A percentile compares a stretch with the other conserved stretches of the same genome.
Conservation (phyloP, 2,113 vertebrate genomes). For the Tympanuchus pallidicinctus region DNA sequence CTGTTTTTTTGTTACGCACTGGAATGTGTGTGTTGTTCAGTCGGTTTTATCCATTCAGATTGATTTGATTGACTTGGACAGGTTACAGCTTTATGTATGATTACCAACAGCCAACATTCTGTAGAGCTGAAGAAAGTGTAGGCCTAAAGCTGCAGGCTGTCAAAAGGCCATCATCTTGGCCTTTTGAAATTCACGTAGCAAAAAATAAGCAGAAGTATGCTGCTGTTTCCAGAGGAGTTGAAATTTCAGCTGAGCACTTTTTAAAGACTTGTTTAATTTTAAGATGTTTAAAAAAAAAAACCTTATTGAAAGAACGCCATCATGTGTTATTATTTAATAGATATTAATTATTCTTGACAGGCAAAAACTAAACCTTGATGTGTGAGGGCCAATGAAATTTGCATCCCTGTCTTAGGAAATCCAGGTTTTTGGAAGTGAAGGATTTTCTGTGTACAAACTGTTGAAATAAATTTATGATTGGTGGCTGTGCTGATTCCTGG, state of each 20-base stretch:
- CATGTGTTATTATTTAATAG: too few relatives aligned
- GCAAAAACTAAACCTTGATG: not conserved
- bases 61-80: not conserved
- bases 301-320: not conserved
- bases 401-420: not conserved
- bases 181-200: not conserved
- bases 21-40: not conserved
- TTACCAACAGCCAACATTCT: fast-evolving
- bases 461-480: not conserved
- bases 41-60: not conserved
- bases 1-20: not conserved
- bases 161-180: not conserved
- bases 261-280: not conserved
- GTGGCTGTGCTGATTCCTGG: not conserved
- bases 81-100: not conserved
- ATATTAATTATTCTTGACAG: not conserved
- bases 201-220: fast-evolving
- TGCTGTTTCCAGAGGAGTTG: not conserved
- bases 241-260: not conserved
- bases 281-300: not conserved
- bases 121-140: not conserved
- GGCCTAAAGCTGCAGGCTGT: not conserved
- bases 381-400: not conserved
- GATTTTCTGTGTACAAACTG: not conserved
- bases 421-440: not conserved